phyloP scores from a whole-genome alignment of 53 echinoderm and acorn worm genomes.

The Antedon mediterranea region DNA sequence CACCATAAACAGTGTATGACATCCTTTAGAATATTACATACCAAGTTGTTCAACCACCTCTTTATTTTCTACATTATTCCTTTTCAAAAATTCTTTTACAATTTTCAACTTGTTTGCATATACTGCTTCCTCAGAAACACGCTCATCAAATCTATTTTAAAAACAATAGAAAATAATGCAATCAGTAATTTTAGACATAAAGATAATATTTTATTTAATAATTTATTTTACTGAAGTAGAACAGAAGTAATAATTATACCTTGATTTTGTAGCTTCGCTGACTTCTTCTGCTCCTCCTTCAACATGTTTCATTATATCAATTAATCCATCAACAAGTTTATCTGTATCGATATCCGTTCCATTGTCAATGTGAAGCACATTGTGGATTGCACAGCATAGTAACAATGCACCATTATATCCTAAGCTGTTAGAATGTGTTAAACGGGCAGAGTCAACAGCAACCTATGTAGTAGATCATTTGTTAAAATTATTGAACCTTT shows the following conservation, averaged over 20 bases:
- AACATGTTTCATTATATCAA: constrained; percentile 46
- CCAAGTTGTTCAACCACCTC: constrained; percentile 29
- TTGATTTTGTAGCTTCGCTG: constrained; percentile 7
- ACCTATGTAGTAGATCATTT: no score
- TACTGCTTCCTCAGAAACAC: constrained; percentile 5
- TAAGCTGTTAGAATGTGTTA: constrained; percentile 63
- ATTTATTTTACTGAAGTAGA: no score
- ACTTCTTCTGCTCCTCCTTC: constrained; percentile 5
- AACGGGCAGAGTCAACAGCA: constrained; percentile 40
- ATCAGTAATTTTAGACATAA: no score
- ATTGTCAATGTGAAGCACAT: constrained; percentile 51
- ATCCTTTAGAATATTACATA: not conserved
- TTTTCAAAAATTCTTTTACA: constrained; percentile 21
- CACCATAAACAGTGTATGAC: no score
- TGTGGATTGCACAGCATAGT: constrained; percentile 58
- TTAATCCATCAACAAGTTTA: constrained; percentile 29
- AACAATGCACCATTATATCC: constrained; percentile 82
- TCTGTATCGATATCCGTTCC: constrained; percentile 13
- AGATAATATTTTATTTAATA: no score
- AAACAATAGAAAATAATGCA: not conserved
- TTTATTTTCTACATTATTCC: constrained; percentile 13
- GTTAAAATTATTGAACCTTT: no score
- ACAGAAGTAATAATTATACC: no score
- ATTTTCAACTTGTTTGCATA: constrained; percentile 30
- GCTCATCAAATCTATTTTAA: not conserved